Percentiles rank a stretch among this genome's conserved stretches.
phyloP scores from a whole-genome alignment of 92 coral and sea anemone species.

The Nematostella vectensis region DNA sequence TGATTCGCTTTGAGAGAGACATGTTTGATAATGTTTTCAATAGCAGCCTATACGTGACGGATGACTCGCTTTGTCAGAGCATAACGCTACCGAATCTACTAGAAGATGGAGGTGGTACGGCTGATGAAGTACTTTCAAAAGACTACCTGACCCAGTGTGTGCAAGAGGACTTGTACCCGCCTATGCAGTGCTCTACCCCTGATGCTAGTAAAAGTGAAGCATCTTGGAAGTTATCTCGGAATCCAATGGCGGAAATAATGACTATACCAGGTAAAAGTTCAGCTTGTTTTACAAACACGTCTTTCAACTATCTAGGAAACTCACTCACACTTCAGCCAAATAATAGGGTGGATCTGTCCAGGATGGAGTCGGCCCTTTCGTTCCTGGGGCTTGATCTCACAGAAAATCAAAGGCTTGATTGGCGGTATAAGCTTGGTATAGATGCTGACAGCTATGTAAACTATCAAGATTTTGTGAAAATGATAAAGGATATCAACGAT shows the following conservation, averaged over 20 bases:
- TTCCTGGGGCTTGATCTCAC: slow-evolving; percentile 14
- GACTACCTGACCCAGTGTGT: background rate
- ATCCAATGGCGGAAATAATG: background rate
- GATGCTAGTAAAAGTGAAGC: background rate
- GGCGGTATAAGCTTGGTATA: slow-evolving; percentile 9
- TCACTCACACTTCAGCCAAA: slow-evolving; percentile 12
- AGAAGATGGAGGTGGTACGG: slow-evolving; percentile 6
- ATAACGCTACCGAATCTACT: slow-evolving; percentile 11
- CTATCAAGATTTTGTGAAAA: slow-evolving; percentile 16
- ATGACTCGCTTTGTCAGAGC: slow-evolving; percentile 13
- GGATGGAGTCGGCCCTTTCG: slow-evolving; percentile 17
- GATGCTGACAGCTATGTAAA: slow-evolving; percentile 16
- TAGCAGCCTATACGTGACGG: background rate
- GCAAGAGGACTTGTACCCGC: slow-evolving; percentile 5
- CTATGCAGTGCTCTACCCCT: slow-evolving; percentile 12
- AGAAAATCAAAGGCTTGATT: slow-evolving; percentile 1
- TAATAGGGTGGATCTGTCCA: slow-evolving; percentile 12
- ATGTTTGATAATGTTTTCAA: background rate
- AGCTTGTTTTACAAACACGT: background rate
- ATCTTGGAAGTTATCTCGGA: background rate
- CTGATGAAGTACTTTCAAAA: background rate
- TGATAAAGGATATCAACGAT: slow-evolving; percentile 2
- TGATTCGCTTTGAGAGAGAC: slow-evolving; percentile 4
- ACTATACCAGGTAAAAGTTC: background rate
- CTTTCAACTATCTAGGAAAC: background rate